Evolutionary conservation across 2,797 vertebrate genomes (phyloP).

Genomic region (Gallinago stenura): DNA sequence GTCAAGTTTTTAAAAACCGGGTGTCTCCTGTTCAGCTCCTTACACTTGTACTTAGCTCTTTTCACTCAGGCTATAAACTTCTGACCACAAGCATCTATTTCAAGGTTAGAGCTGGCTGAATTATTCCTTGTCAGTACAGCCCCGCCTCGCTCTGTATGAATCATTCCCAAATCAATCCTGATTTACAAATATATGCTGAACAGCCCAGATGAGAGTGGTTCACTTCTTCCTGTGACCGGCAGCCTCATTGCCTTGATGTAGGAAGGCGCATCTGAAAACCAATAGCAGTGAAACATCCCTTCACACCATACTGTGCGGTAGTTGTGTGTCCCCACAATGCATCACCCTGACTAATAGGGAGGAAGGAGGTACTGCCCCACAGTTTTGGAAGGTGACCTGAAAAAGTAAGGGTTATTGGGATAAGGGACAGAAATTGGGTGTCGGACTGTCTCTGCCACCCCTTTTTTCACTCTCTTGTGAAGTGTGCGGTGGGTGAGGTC

Average conservation of each 20-base stretch:
- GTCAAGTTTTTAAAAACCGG: conserved; percentile 1
- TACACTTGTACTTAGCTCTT: conserved; percentile 8
- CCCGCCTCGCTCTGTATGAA: not conserved
- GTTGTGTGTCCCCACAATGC: not conserved
- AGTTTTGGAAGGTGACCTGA: not conserved
- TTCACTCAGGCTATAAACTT: conserved; percentile 1
- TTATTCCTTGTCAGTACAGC: conserved; percentile 1
- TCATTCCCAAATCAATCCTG: not conserved
- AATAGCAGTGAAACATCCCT: not conserved
- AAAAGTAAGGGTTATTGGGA: not conserved
- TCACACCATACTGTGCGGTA: not conserved
- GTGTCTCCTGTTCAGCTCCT: conserved; percentile 17
- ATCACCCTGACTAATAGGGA: not conserved
- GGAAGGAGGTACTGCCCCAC: not conserved
- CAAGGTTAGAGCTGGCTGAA: conserved; percentile 14
- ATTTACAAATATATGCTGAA: conserved; percentile 1
- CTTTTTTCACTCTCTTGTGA: not conserved
- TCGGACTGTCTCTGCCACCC: not conserved
- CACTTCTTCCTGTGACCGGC: not conserved
- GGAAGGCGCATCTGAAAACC: not conserved
- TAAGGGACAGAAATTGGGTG: not conserved
- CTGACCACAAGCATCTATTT: conserved; percentile 18
- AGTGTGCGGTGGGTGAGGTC: fast-evolving
- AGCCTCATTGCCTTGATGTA: not conserved
- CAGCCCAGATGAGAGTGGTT: not conserved